Evolutionary conservation across 2,888 invertebrate genomes (phyloP).

Genomic region (Horisme vitalbata): DNA sequence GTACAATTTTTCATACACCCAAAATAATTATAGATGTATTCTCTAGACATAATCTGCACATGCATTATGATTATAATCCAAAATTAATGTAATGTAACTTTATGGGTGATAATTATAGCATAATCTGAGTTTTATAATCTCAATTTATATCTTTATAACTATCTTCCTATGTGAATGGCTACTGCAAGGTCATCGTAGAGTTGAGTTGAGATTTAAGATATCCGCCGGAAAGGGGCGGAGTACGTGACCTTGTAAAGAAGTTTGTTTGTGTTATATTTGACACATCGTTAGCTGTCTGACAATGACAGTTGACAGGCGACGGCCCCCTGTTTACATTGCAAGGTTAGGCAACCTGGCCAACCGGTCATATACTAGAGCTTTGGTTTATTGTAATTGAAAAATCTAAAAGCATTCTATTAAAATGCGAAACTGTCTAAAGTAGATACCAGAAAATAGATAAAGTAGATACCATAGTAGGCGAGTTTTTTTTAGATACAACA

Average conservation of each 20-base stretch:
- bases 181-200: slow-evolving; percentile 44
- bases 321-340: slow-evolving; percentile 49
- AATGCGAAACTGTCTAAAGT: too few relatives aligned
- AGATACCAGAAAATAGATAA: too few relatives aligned
- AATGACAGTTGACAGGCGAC: slow-evolving; percentile 56
- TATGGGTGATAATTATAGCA: slow-evolving; percentile 10
- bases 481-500: too few relatives aligned
- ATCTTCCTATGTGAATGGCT: slow-evolving; percentile 41
- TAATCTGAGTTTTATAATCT: slow-evolving; percentile 1
- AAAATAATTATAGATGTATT: not conserved
- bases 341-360: slow-evolving; percentile 50
- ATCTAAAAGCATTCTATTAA: too few relatives aligned
- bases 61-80: not conserved
- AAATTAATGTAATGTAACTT: not conserved
- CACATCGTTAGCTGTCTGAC: slow-evolving; percentile 32
- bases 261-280: slow-evolving; percentile 33
- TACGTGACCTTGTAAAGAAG: slow-evolving; percentile 50
- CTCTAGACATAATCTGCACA: not conserved
- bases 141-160: slow-evolving; percentile 30
- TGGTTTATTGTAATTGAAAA: too few relatives aligned
- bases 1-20: too few relatives aligned
- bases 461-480: too few relatives aligned
- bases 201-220: slow-evolving; percentile 42
- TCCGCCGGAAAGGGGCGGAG: slow-evolving; percentile 58
- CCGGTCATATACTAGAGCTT: slow-evolving; percentile 56